Conservation (phyloP, 2,888 invertebrate species). For the Agrochola lota region DNA sequence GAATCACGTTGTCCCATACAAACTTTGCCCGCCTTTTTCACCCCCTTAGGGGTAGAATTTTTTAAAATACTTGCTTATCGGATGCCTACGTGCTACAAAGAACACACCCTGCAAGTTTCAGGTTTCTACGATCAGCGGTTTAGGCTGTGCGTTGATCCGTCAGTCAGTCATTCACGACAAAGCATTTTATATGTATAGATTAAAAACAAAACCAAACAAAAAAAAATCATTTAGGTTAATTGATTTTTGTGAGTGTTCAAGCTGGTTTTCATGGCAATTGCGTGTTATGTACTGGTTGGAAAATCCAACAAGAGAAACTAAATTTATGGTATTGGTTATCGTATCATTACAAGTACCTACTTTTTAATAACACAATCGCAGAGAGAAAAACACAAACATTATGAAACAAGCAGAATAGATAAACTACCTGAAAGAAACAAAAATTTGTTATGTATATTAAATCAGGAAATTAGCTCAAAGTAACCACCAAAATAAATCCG, state of each 20-base stretch:
- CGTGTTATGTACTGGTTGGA: background rate
- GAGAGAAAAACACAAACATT: background rate
- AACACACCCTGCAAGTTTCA: too few relatives aligned
- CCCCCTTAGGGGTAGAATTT: too few relatives aligned
- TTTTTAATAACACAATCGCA: background rate
- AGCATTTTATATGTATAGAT: too few relatives aligned
- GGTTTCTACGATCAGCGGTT: too few relatives aligned
- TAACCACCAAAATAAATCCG: constrained; percentile 52
- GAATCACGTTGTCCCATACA: too few relatives aligned
- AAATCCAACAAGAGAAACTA: background rate
- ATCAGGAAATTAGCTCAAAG: constrained; percentile 32
- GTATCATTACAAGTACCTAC: background rate
- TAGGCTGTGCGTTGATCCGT: too few relatives aligned
- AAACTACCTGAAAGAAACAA: background rate
- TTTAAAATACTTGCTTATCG: too few relatives aligned
- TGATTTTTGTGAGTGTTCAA: background rate
- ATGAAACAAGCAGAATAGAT: background rate
- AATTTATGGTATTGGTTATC: background rate
- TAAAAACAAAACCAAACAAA: background rate
- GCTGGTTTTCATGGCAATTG: background rate
- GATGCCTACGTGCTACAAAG: too few relatives aligned
- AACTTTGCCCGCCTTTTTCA: too few relatives aligned
- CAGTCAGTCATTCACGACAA: too few relatives aligned
- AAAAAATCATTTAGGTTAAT: too few relatives aligned
- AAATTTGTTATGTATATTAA: constrained; percentile 18